Evolutionary conservation across 1,140 invertebrate genomes (phyloP).

Genomic region (Pseudoatta argentina): DNA sequence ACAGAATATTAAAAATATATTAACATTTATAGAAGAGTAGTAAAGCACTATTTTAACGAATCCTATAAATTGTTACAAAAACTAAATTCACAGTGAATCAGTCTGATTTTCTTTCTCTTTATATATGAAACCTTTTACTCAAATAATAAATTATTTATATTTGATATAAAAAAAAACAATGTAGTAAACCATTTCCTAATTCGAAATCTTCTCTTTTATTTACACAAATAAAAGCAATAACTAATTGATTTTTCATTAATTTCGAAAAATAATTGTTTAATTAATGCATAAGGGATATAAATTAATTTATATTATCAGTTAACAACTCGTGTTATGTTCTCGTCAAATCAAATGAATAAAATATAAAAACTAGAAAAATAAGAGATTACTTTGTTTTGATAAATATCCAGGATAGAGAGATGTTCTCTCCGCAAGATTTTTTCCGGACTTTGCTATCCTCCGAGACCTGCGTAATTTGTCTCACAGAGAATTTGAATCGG

Average conservation of each 20-base stretch:
- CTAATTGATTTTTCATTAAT: background rate
- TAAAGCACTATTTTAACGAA: background rate
- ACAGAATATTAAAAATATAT: background rate
- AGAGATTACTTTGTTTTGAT: background rate
- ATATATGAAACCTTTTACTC: background rate
- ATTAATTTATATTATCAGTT: background rate
- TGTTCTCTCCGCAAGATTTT: background rate
- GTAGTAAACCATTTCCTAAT: background rate
- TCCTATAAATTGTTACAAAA: background rate
- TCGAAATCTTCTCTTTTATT: background rate
- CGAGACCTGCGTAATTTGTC: background rate
- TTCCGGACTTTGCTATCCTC: background rate
- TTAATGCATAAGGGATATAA: background rate
- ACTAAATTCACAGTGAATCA: background rate
- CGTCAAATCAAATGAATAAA: background rate
- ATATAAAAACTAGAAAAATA: background rate
- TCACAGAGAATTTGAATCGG: slow-evolving; percentile 10
- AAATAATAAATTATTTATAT: background rate
- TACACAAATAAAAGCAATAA: background rate
- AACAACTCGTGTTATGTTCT: background rate
- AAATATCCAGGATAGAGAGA: background rate
- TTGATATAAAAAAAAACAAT: background rate
- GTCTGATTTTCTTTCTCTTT: too few relatives aligned
- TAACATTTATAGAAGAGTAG: background rate
- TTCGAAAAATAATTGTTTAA: background rate